phyloP scores from a whole-genome alignment of 2,797 vertebrate species.

The Chiloscyllium punctatum region DNA sequence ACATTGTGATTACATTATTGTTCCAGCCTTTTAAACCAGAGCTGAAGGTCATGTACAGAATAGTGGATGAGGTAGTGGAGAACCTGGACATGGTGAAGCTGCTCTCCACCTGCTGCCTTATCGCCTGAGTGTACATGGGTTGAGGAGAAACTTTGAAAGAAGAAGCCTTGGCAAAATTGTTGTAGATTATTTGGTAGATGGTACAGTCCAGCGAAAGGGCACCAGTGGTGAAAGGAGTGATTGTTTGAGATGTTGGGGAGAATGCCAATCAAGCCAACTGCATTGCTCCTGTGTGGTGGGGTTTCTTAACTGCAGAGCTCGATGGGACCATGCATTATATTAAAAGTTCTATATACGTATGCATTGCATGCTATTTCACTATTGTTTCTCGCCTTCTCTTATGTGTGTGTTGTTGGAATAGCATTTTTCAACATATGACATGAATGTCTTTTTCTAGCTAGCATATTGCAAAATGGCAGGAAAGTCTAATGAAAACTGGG shows the following conservation, averaged over 20 bases:
- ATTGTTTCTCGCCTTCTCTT: not conserved
- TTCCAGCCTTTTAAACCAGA: not conserved
- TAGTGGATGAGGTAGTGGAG: not conserved
- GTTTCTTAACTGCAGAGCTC: not conserved
- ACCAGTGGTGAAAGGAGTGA: not conserved
- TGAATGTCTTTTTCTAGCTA: not conserved
- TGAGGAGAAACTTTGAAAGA: not conserved
- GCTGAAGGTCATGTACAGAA: not conserved
- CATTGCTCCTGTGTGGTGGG: not conserved
- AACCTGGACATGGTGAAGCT: not conserved
- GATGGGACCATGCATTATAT: not conserved
- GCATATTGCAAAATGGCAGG: not conserved
- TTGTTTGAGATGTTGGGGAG: not conserved
- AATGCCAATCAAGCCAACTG: not conserved
- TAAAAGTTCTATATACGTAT: not conserved
- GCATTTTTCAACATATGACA: not conserved
- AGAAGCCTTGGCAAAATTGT: not conserved
- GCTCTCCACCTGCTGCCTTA: not conserved
- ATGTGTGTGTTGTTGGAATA: not conserved
- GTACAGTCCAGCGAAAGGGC: not conserved
- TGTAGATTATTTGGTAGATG: not conserved
- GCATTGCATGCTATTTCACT: not conserved
- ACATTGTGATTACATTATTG: too few relatives aligned
- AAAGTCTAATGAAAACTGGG: not conserved
- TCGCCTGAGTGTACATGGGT: not conserved